phyloP scores from a whole-genome alignment of 2,113 vertebrate genomes.

The Pedionomus torquatus region DNA sequence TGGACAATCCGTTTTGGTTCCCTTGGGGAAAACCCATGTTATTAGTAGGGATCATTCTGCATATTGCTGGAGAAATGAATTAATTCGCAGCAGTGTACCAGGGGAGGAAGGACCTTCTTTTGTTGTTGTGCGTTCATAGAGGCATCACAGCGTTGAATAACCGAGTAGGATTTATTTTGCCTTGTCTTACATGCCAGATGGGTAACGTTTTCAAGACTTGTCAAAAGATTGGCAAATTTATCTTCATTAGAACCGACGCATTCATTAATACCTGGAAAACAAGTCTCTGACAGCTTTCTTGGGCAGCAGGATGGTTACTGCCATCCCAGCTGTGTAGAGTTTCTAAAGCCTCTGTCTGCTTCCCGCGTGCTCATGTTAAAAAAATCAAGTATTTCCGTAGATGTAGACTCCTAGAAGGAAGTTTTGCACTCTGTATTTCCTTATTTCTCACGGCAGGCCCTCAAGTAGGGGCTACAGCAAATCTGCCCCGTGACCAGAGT shows the following conservation, averaged over 20 bases:
- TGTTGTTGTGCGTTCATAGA: not conserved
- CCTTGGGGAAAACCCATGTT: not conserved
- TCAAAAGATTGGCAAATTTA: not conserved
- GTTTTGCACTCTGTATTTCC: not conserved
- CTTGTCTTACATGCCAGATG: not conserved
- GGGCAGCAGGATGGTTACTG: not conserved
- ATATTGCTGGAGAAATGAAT: not conserved
- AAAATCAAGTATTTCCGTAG: fast-evolving
- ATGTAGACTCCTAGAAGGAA: fast-evolving
- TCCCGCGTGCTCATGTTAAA: not conserved
- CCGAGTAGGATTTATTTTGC: not conserved
- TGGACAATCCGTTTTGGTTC: not conserved
- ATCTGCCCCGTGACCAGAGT: too few relatives aligned
- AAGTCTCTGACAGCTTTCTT: not conserved
- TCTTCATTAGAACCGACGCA: not conserved
- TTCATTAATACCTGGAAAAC: not conserved
- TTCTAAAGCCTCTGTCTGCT: not conserved
- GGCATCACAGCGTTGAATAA: not conserved
- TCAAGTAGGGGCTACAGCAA: fast-evolving
- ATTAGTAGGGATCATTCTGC: not conserved
- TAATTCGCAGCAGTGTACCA: not conserved
- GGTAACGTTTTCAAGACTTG: not conserved
- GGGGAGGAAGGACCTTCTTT: not conserved
- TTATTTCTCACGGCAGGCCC: not conserved
- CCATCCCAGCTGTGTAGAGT: not conserved